Conservation (phyloP, 2,113 vertebrate species). For the Eira barbara region DNA sequence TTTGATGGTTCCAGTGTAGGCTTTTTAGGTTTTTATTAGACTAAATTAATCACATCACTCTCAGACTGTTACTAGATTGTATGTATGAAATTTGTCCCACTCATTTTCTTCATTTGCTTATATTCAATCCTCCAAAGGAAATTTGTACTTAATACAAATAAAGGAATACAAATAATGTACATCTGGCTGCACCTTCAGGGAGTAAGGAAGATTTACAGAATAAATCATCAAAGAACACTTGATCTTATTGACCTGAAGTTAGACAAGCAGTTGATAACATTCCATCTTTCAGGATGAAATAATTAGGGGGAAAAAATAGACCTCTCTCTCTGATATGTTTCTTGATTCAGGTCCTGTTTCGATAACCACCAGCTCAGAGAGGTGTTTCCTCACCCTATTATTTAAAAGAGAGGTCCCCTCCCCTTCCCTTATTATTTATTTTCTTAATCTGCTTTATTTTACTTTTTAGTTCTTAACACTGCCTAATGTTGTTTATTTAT, state of each 20-base stretch:
- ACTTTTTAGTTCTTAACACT: neutral
- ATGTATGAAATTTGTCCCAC: neutral
- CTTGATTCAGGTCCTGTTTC: neutral
- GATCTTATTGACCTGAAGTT: neutral
- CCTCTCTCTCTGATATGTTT: neutral
- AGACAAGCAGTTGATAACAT: neutral
- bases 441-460: neutral
- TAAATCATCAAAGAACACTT: slow-evolving; percentile 3
- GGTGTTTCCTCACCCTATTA: neutral
- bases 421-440: neutral
- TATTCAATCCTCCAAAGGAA: neutral
- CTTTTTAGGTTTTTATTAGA: neutral
- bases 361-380: neutral
- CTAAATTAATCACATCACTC: neutral
- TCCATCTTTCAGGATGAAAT: neutral
- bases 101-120: neutral
- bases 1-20: neutral
- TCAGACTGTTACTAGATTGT: neutral
- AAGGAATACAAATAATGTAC: neutral
- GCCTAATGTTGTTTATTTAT: neutral
- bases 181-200: neutral
- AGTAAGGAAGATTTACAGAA: neutral
- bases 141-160: neutral
- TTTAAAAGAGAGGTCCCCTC: neutral
- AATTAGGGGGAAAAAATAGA: neutral